phyloP scores from a whole-genome alignment of 2,888 invertebrate genomes.

The Drosophila algonquin region DNA sequence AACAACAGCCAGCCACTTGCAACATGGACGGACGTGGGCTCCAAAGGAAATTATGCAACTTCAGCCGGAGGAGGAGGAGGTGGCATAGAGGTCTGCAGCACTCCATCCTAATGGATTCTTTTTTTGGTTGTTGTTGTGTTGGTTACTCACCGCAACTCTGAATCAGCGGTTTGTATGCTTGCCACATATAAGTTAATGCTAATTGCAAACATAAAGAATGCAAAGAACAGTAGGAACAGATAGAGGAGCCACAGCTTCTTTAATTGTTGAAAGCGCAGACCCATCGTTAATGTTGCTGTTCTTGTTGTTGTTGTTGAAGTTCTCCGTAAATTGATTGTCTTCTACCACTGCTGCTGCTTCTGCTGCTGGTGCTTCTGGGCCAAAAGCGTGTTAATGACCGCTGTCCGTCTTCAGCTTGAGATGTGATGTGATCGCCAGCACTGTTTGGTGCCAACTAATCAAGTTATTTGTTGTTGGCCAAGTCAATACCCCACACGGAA shows the following conservation, averaged over 20 bases:
- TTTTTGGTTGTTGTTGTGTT: background rate
- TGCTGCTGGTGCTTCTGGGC: conserved; percentile 40
- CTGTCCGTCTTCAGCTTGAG: conserved; percentile 3
- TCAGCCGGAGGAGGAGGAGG: background rate
- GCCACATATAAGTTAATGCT: conserved; percentile 83
- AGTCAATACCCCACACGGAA: conserved; percentile 5
- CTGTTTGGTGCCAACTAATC: conserved; percentile 60
- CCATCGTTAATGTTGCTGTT: conserved; percentile 61
- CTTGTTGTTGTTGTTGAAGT: conserved; percentile 2
- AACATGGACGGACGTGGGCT: conserved; percentile 49
- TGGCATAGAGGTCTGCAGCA: background rate
- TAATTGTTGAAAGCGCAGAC: conserved; percentile 81
- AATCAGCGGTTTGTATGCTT: conserved; percentile 74
- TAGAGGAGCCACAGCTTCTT: conserved; percentile 83
- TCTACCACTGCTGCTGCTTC: conserved; percentile 49
- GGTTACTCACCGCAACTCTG: conserved; percentile 65
- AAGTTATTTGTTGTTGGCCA: conserved; percentile 45
- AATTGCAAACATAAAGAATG: conserved; percentile 84
- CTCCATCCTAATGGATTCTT: conserved; percentile 32
- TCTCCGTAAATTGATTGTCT: conserved; percentile 1
- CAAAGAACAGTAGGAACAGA: conserved; percentile 83
- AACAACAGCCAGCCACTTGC: conserved; percentile 55
- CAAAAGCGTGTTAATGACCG: conserved; percentile 35
- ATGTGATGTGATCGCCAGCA: conserved; percentile 44
- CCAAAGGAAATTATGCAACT: conserved; percentile 61